phyloP scores from a whole-genome alignment of 2,113 vertebrate genomes.

The Trematomus loennbergii region DNA sequence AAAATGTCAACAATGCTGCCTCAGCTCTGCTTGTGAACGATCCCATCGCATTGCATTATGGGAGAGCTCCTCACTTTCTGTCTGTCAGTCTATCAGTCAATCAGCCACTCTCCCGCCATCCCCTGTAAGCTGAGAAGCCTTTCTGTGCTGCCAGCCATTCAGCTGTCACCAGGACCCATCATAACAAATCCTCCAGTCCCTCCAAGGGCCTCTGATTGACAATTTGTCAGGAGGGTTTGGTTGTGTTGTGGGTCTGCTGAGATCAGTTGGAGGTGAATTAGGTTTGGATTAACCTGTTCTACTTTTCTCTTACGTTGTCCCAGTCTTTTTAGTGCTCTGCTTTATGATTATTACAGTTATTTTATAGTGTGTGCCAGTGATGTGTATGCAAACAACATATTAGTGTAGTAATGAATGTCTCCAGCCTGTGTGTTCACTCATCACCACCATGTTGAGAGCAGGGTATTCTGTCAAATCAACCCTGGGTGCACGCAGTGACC shows the following conservation, averaged over 20 bases:
- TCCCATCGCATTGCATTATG: conserved; percentile 45
- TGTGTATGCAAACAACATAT: not conserved
- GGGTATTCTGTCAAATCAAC: conserved; percentile 56
- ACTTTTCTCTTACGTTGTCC: conserved; percentile 18
- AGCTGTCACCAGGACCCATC: conserved; percentile 68
- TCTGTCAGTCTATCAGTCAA: conserved; percentile 51
- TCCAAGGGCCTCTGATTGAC: conserved; percentile 66
- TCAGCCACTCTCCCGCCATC: conserved; percentile 39
- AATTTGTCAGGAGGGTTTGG: conserved; percentile 40
- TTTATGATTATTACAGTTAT: not conserved
- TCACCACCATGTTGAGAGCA: conserved; percentile 25
- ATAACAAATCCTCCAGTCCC: conserved; percentile 60
- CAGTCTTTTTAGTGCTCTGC: not conserved
- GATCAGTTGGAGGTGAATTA: conserved; percentile 40
- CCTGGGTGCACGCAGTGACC: conserved; percentile 58
- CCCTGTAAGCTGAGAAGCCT: conserved; percentile 67
- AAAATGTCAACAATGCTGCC: conserved; percentile 8
- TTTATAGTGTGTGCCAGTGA: conserved; percentile 10
- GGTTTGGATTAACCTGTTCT: conserved; percentile 9
- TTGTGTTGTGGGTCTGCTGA: conserved; percentile 54
- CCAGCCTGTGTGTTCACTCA: conserved; percentile 32
- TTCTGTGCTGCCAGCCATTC: conserved; percentile 52
- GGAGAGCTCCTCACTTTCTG: conserved; percentile 36
- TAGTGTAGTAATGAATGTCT: conserved; percentile 27
- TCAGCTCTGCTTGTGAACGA: conserved; percentile 22